These are phyloP conservation scores for Lepidurus packardi DNA, from an alignment of 1,140 invertebrate species.

Conservation along the genomic window DNA sequence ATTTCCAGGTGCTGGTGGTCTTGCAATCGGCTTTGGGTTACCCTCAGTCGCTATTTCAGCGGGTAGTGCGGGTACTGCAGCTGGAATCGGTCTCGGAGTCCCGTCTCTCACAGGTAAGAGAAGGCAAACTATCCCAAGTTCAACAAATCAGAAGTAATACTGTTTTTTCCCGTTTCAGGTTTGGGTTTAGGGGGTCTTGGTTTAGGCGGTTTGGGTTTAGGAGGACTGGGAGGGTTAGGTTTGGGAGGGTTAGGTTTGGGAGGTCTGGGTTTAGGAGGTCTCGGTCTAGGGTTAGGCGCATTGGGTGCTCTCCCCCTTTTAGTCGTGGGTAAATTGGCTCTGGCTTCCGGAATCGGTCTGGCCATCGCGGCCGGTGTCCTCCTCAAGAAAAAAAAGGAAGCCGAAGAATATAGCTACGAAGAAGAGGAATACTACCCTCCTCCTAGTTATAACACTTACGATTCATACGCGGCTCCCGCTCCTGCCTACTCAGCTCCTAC, in stretches of 20 bases:
- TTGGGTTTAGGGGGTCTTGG: neutral
- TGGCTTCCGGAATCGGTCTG: neutral
- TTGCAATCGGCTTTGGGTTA: neutral
- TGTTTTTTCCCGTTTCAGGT: neutral
- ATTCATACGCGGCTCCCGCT: neutral
- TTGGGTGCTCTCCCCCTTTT: neutral
- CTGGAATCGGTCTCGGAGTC: neutral
- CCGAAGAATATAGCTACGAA: neutral
- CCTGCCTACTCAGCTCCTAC: neutral
- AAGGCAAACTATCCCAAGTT: neutral
- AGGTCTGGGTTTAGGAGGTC: neutral
- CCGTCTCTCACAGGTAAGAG: neutral
- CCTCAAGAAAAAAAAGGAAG: slow-evolving; percentile 18
- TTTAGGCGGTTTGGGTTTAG: neutral
- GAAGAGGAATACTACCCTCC: neutral
- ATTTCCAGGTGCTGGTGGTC: neutral
- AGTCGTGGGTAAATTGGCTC: neutral
- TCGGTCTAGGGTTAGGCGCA: neutral
- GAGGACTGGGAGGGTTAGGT: neutral
- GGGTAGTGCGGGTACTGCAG: neutral
- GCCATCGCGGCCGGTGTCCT: neutral
- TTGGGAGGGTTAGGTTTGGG: neutral
- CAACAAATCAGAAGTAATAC: neutral
- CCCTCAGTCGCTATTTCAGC: neutral
- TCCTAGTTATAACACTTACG: neutral